phyloP scores from a whole-genome alignment of 2,113 vertebrate species.

The Thymallus thymallus region DNA sequence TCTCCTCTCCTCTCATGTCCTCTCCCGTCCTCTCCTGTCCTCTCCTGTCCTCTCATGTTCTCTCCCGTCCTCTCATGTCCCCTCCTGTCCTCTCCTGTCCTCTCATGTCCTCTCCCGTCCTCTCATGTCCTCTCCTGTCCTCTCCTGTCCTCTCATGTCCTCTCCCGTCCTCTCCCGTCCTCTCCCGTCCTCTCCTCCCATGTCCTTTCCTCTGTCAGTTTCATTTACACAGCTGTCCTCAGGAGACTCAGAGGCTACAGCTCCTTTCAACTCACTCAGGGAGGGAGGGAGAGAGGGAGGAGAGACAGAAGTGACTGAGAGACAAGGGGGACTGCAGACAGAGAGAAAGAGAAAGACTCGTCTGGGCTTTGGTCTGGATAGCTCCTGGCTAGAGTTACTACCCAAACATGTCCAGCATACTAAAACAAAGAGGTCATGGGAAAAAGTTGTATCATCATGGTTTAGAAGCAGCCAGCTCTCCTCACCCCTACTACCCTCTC shows the following conservation, averaged over 20 bases:
- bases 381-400: slow-evolving; percentile 59
- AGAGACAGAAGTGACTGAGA: background rate
- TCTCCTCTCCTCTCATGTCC: no score
- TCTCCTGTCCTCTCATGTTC: no score
- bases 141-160: no score
- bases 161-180: no score
- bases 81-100: no score
- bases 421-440: slow-evolving; percentile 66
- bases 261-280: slow-evolving; percentile 30
- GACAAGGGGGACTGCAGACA: background rate
- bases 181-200: background rate
- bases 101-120: no score
- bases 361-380: slow-evolving; percentile 58
- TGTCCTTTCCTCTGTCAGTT: slow-evolving; percentile 30
- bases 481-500: slow-evolving; percentile 27
- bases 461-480: slow-evolving; percentile 26
- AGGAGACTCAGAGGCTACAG: slow-evolving; percentile 30
- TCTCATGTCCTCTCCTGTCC: no score
- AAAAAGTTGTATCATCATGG: slow-evolving; percentile 59
- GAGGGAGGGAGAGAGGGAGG: background rate
- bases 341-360: slow-evolving; percentile 44
- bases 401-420: slow-evolving; percentile 60
- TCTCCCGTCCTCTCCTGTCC: no score
- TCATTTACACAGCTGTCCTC: slow-evolving; percentile 52
- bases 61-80: no score